Percentiles rank a stretch among this genome's conserved stretches.
Evolutionary conservation across 1,140 invertebrate genomes (phyloP).

Genomic region (Bombus terrestris): DNA sequence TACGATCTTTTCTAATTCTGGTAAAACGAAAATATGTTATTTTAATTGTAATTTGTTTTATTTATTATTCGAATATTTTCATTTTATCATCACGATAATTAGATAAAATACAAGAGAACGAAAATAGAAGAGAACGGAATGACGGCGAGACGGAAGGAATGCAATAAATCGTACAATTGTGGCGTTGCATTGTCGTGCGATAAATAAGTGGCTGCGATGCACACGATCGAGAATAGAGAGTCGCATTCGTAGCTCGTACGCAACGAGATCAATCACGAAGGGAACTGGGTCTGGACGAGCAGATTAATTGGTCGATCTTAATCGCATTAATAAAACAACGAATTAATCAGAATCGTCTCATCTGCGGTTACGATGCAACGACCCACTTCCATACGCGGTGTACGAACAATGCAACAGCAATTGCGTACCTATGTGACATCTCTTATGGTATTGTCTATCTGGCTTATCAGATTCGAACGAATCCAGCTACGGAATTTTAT

Average conservation of each 20-base stretch:
- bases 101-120: neutral
- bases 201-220: slow-evolving; percentile 22
- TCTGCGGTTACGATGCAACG: slow-evolving; percentile 66
- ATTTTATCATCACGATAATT: no score
- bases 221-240: slow-evolving; percentile 1
- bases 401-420: slow-evolving; percentile 45
- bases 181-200: neutral
- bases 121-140: no score
- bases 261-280: slow-evolving; percentile 26
- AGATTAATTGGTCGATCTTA: slow-evolving; percentile 59
- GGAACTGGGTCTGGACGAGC: slow-evolving; percentile 49
- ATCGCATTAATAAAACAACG: slow-evolving; percentile 65
- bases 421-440: slow-evolving; percentile 25
- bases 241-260: neutral
- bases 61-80: neutral
- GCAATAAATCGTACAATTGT: no score
- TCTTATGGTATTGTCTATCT: slow-evolving; percentile 25
- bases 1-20: rapidly evolving
- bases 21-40: no score
- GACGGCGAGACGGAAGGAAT: no score
- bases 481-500: slow-evolving; percentile 13
- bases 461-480: slow-evolving; percentile 38
- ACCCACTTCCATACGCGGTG: slow-evolving; percentile 67
- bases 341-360: slow-evolving; percentile 52
- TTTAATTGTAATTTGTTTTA: no score